Conservation (phyloP, 2,888 invertebrate genomes). For the Clostera curtula region DNA sequence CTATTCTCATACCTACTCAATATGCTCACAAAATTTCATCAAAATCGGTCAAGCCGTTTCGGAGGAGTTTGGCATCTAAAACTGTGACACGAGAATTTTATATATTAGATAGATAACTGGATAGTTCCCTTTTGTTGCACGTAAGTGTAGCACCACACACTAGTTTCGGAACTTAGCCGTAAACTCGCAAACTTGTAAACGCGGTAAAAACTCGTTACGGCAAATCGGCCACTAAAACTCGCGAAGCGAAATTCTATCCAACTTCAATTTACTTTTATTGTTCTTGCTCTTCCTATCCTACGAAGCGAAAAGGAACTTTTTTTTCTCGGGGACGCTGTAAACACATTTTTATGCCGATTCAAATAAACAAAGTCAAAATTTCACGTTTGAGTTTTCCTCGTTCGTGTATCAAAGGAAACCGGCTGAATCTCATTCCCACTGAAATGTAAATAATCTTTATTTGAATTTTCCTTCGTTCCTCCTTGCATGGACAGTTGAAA, state of each 20-base stretch:
- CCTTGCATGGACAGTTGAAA: no score
- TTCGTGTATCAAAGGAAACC: slow-evolving; percentile 44
- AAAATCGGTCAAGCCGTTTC: no score
- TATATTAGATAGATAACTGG: no score
- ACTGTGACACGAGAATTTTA: no score
- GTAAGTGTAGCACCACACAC: no score
- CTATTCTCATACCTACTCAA: no score
- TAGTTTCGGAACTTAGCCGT: slow-evolving; percentile 33
- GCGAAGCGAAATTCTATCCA: slow-evolving; percentile 72
- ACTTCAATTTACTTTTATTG: slow-evolving; percentile 74
- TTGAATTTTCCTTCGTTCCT: slow-evolving; percentile 37
- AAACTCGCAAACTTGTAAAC: slow-evolving; percentile 63
- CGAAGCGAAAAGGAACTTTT: slow-evolving; percentile 48
- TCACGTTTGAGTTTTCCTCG: slow-evolving; percentile 39
- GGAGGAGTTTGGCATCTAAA: no score
- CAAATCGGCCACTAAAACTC: slow-evolving; percentile 71
- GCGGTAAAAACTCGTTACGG: slow-evolving; percentile 72
- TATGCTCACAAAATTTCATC: no score
- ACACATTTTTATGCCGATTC: slow-evolving; percentile 55
- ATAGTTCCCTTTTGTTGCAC: no score
- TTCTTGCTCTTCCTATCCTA: slow-evolving; percentile 60
- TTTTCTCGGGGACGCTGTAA: slow-evolving; percentile 48
- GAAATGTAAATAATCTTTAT: slow-evolving; percentile 40
- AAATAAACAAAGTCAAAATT: slow-evolving; percentile 49
- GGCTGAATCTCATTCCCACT: slow-evolving; percentile 30